Evolutionary conservation across 2,797 vertebrate species (phyloP), one percentile per base, ranked within the genome.

Genomic region (Mormyrops attenuatus): DNA sequence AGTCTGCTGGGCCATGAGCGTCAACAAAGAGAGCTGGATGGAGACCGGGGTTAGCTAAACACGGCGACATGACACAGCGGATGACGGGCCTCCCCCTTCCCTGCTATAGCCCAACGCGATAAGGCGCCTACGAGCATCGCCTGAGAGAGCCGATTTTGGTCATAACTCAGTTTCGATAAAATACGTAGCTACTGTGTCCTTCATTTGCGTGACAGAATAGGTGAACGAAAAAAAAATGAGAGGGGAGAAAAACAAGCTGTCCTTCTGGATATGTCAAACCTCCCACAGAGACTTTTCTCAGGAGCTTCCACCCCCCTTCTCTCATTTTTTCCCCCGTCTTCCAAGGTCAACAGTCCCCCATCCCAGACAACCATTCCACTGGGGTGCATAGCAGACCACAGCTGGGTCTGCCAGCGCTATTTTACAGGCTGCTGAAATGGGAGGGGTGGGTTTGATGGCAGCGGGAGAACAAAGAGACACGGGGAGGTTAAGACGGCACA

Each of bases 301-400:
- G 92, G 92, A 91, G 88, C 69, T 91, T 92, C 89, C 69, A 86
- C 84, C 41, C 89, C 44, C 15, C 90, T 47, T 30, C 49, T 26
- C 84, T 30, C 50, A 53, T 53, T 49, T 84, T 57, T 53, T 15
- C 11, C n/a, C n/a, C 49, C 9, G 5, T 22, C 13, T 89, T 95
- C 94, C 95, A 96, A 96, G 93, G 92, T 94, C 94, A 96, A 95
- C 85, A 94, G 53, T 87, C 90, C 1, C 22, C 85, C 34, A 89
- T 93, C 94, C 94, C 94, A 95, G 93, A 86, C 73, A 26, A 88
- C 89, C 80, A 63, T 90, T 90, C 55, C 85, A 80, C 89, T 63
- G 86, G 63, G 41, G 89, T 87, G 92, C 49, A 93, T 90, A 91
- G 93, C 93, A 90, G 91, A 90, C 92, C 90, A 85, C 88, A 49